A percentile compares a stretch with the other conserved stretches of the same genome.
Conservation (phyloP, 2,888 invertebrate genomes). For the Hermaeophaga mercurialis region DNA sequence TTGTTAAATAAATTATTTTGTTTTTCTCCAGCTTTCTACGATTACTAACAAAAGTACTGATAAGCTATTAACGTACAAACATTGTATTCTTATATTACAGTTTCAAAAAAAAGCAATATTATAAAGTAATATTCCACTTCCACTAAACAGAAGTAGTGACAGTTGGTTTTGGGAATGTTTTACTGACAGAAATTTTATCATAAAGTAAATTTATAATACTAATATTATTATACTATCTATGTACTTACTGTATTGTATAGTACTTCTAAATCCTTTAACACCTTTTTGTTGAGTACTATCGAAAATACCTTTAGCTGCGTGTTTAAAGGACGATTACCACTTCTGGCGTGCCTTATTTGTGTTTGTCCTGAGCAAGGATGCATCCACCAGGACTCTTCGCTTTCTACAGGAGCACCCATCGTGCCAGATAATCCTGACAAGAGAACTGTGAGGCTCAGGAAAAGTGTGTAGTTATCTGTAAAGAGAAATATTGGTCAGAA, state of each 20-base stretch:
- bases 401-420: slow-evolving; percentile 32
- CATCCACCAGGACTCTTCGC: slow-evolving; percentile 37
- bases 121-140: too few species aligned
- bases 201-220: too few species aligned
- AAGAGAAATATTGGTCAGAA: slow-evolving; percentile 18
- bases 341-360: slow-evolving; percentile 40
- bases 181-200: too few species aligned
- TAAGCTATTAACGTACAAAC: too few species aligned
- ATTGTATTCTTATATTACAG: too few species aligned
- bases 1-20: too few species aligned
- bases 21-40: too few species aligned
- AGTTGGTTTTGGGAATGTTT: too few species aligned
- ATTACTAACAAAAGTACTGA: too few species aligned
- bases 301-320: slow-evolving; percentile 39
- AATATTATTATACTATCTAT: too few species aligned
- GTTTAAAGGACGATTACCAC: slow-evolving; percentile 41
- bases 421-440: slow-evolving; percentile 32
- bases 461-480: slow-evolving; percentile 37
- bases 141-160: too few species aligned
- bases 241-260: slow-evolving; percentile 35
- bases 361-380: slow-evolving; percentile 41
- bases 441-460: slow-evolving; percentile 30
- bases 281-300: slow-evolving; percentile 31
- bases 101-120: too few species aligned
- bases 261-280: slow-evolving; percentile 34